These are phyloP conservation scores for Cuniculus paca DNA, from an alignment of 2,797 vertebrate species.

Conservation along the genomic window DNA sequence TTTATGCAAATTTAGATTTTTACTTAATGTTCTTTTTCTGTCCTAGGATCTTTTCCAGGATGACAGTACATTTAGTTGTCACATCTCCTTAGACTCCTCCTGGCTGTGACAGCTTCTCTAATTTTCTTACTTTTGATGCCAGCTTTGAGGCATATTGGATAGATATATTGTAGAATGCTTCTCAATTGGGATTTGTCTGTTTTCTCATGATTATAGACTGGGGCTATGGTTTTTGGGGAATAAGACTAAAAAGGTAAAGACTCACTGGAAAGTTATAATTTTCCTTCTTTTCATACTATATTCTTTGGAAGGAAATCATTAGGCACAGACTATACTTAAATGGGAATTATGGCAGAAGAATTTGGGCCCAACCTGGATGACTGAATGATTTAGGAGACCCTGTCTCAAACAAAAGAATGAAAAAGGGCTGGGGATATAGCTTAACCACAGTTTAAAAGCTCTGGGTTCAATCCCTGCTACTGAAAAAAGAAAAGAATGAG, in stretches of 20 bases:
- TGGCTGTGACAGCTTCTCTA: not conserved
- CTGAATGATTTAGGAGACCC: not conserved
- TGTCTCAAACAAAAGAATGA: not conserved
- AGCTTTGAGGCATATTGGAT: not conserved
- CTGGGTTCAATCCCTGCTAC: not conserved
- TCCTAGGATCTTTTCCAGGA: not conserved
- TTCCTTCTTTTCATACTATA: not conserved
- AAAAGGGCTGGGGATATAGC: not conserved
- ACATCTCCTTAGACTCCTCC: not conserved
- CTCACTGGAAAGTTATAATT: not conserved
- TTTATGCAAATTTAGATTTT: not conserved
- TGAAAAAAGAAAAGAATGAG: not conserved
- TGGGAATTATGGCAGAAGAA: not conserved
- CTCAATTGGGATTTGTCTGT: not conserved
- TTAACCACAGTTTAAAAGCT: not conserved
- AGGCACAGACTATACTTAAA: not conserved
- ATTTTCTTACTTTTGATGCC: not conserved
- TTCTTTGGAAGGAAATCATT: not conserved
- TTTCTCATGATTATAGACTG: not conserved
- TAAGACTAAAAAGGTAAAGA: not conserved
- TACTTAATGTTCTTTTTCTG: not conserved
- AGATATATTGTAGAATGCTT: not conserved
- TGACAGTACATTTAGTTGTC: not conserved
- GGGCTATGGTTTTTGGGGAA: not conserved
- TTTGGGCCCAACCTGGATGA: not conserved